Conservation (phyloP, 2,797 vertebrate species). For the Fistularia tabacaria region DNA sequence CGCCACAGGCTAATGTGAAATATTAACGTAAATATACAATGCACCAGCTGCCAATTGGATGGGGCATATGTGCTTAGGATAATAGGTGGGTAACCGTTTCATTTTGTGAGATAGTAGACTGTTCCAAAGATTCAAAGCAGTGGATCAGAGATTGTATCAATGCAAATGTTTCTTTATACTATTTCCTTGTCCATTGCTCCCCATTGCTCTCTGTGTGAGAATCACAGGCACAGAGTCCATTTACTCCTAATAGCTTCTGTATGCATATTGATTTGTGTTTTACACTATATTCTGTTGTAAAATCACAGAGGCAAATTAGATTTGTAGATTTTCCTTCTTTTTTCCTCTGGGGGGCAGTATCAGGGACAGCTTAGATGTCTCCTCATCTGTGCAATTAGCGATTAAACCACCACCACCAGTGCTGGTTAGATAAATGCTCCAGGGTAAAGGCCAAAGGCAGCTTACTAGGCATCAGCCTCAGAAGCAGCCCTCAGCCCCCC, state of each 20-base stretch:
- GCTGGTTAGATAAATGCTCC: conserved; percentile 52
- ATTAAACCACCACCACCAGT: conserved; percentile 30
- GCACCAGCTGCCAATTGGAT: conserved; percentile 61
- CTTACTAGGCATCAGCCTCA: conserved; percentile 60
- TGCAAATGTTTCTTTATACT: too few relatives aligned
- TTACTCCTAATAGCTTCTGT: too few relatives aligned
- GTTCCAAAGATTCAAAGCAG: conserved; percentile 12
- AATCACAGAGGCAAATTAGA: neutral
- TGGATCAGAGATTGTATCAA: neutral
- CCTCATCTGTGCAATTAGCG: conserved; percentile 22
- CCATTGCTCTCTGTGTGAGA: too few relatives aligned
- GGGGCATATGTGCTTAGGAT: conserved; percentile 60
- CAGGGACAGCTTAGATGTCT: conserved; percentile 38
- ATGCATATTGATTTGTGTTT: conserved; percentile 46
- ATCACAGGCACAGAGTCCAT: too few relatives aligned
- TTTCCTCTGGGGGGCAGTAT: conserved; percentile 64
- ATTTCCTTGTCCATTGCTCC: too few relatives aligned
- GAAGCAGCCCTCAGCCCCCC: conserved; percentile 9
- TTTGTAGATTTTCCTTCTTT: conserved; percentile 28
- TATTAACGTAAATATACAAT: conserved; percentile 69
- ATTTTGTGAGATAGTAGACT: conserved; percentile 41
- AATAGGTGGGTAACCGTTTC: conserved; percentile 58
- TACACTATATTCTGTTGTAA: neutral
- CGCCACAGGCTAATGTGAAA: conserved; percentile 73
- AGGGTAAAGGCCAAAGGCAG: conserved; percentile 54